A percentile compares a stretch with the other conserved stretches of the same genome.
phyloP scores from a whole-genome alignment of 2,888 invertebrate genomes.

The Dasypogon diadema region DNA sequence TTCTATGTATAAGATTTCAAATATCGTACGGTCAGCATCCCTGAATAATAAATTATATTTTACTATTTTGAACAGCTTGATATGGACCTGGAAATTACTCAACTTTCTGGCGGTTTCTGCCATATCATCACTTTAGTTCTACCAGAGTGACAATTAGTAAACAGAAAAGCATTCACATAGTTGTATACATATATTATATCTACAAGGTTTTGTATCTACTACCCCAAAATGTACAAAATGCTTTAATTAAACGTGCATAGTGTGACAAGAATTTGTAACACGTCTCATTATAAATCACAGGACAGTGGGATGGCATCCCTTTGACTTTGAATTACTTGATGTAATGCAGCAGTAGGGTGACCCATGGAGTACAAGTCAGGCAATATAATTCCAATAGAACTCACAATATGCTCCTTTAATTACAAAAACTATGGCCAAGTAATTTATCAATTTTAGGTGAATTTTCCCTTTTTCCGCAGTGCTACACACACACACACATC shows the following conservation, averaged over 20 bases:
- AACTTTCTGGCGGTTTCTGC: no score
- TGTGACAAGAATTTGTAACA: conserved; percentile 48
- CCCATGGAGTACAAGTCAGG: conserved; percentile 41
- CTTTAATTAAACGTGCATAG: conserved; percentile 48
- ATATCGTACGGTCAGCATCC: no score
- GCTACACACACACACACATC: conserved; percentile 2
- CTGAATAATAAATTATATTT: no score
- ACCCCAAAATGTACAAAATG: conserved; percentile 37
- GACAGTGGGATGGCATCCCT: conserved; percentile 7
- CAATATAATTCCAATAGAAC: conserved; percentile 55
- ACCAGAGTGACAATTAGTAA: no score
- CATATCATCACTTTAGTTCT: no score
- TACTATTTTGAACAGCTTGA: no score
- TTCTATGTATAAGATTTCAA: no score
- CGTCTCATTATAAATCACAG: conserved; percentile 45
- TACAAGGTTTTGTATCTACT: not conserved
- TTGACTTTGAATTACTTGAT: conserved; percentile 39
- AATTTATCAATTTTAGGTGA: conserved; percentile 56
- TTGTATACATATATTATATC: not conserved
- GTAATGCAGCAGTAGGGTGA: not conserved
- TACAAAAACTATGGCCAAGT: conserved; percentile 56
- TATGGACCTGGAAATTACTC: no score
- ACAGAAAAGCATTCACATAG: not conserved
- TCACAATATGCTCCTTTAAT: conserved; percentile 57
- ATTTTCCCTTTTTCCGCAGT: conserved; percentile 52